A percentile compares a stretch with the other conserved stretches of the same genome.
Evolutionary conservation across 2,888 invertebrate genomes (phyloP).

Genomic region (Augochlorella aurata): DNA sequence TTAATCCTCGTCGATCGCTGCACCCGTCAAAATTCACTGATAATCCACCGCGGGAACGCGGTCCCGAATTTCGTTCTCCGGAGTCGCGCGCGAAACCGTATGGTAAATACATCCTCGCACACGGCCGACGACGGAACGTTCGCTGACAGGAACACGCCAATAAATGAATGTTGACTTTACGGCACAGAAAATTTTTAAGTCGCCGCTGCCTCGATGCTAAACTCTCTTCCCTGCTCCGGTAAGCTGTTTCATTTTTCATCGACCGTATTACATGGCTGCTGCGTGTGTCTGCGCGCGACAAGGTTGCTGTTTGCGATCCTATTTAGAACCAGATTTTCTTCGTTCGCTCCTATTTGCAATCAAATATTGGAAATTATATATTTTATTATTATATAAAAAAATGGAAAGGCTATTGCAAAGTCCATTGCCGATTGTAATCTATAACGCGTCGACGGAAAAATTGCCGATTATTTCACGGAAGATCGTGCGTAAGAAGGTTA

Average conservation of each 20-base stretch:
- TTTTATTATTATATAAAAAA: too few species aligned
- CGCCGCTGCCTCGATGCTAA: constrained; percentile 68
- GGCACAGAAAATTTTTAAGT: constrained; percentile 61
- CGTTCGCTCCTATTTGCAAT: too few species aligned
- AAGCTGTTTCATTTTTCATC: constrained; percentile 39
- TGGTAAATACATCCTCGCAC: constrained; percentile 25
- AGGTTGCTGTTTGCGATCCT: background rate
- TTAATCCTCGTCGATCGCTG: constrained; percentile 15
- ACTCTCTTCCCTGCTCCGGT: constrained; percentile 52
- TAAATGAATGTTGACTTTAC: constrained; percentile 70
- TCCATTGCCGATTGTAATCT: background rate
- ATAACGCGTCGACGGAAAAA: background rate
- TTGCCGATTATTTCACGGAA: background rate
- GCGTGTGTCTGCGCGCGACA: background rate
- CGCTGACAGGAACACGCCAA: constrained; percentile 43
- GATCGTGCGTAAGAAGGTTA: background rate
- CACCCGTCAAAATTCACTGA: constrained; percentile 49
- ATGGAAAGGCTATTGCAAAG: too few species aligned
- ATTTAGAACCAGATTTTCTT: background rate
- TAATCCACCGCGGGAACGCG: constrained; percentile 31
- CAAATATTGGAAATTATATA: too few species aligned
- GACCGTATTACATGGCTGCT: background rate
- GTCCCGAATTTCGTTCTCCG: constrained; percentile 13
- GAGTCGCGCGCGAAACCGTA: constrained; percentile 18
- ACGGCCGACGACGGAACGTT: constrained; percentile 25